Evolutionary conservation across 92 coral and sea anemone genomes (phyloP).

Genomic region (Galaxea fascicularis): DNA sequence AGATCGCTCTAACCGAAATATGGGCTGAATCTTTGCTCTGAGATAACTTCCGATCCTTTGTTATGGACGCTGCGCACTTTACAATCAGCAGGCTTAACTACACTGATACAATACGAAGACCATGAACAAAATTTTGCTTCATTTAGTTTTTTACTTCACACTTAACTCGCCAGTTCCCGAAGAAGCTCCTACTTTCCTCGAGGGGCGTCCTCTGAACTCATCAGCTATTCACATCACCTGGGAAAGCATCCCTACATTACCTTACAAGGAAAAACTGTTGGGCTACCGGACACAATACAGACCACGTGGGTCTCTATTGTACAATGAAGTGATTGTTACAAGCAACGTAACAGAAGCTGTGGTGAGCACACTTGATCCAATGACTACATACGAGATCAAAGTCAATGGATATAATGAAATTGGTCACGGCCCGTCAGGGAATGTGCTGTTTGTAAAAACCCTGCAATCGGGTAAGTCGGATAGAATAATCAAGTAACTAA

Average conservation of each 20-base stretch:
- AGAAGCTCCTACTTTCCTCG: conserved; percentile 4
- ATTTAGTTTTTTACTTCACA: not conserved
- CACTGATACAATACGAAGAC: not conserved
- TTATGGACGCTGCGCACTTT: no score
- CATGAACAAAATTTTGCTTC: no score
- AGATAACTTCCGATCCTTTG: no score
- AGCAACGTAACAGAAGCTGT: conserved; percentile 15
- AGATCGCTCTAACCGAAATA: no score
- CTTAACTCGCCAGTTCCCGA: conserved; percentile 1
- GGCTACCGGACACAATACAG: conserved; percentile 11
- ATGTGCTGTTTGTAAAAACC: not conserved
- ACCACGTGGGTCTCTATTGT: not conserved
- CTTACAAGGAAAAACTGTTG: not conserved
- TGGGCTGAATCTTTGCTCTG: no score
- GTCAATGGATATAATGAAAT: conserved; percentile 24
- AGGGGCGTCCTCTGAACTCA: not conserved
- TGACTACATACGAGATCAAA: conserved; percentile 8
- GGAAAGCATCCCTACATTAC: not conserved
- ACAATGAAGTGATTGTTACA: not conserved
- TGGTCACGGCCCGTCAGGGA: not conserved
- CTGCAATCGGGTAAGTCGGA: conserved; percentile 2
- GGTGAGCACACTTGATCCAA: not conserved
- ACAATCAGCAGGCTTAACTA: not conserved
- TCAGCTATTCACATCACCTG: not conserved
- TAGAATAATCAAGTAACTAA: no score